Evolutionary conservation across 2,888 invertebrate genomes (phyloP).

Genomic region (Malacosoma neustria): DNA sequence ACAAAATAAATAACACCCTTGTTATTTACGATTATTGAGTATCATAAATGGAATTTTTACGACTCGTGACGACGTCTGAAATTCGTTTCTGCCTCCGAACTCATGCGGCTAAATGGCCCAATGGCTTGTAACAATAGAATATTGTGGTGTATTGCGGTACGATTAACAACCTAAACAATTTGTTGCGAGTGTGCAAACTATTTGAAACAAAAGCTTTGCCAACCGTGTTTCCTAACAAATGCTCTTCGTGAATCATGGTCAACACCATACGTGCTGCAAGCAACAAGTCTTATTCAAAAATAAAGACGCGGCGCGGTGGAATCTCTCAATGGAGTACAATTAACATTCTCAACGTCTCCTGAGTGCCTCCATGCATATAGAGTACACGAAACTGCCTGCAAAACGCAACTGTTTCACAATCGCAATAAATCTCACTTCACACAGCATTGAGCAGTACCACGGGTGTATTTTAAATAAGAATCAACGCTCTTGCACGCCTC

Average conservation of each 20-base stretch:
- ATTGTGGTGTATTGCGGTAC: neutral
- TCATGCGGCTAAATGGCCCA: neutral
- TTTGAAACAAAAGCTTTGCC: neutral
- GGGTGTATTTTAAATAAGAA: conserved; percentile 44
- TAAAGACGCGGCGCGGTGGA: conserved; percentile 46
- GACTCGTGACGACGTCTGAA: conserved; percentile 25
- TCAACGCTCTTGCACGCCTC: conserved; percentile 22
- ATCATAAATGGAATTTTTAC: conserved; percentile 32
- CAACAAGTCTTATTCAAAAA: conserved; percentile 61
- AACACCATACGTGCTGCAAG: conserved; percentile 24
- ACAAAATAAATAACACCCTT: conserved; percentile 20
- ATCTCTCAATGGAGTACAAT: conserved; percentile 66
- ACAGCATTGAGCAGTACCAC: conserved; percentile 32
- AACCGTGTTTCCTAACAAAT: neutral
- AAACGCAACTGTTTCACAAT: conserved; percentile 50
- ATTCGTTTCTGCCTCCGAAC: conserved; percentile 10
- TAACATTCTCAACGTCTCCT: conserved; percentile 56
- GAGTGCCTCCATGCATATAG: conserved; percentile 45
- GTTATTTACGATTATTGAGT: conserved; percentile 37
- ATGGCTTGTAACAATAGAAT: neutral
- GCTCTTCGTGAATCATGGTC: conserved; percentile 33
- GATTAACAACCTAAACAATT: neutral
- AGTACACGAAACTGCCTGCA: conserved; percentile 29
- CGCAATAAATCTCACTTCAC: conserved; percentile 54
- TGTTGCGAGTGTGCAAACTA: neutral